A percentile compares a stretch with the other conserved stretches of the same genome.
Evolutionary conservation across 2,113 vertebrate genomes (phyloP).

Genomic region (Ictidomys tridecemlineatus): DNA sequence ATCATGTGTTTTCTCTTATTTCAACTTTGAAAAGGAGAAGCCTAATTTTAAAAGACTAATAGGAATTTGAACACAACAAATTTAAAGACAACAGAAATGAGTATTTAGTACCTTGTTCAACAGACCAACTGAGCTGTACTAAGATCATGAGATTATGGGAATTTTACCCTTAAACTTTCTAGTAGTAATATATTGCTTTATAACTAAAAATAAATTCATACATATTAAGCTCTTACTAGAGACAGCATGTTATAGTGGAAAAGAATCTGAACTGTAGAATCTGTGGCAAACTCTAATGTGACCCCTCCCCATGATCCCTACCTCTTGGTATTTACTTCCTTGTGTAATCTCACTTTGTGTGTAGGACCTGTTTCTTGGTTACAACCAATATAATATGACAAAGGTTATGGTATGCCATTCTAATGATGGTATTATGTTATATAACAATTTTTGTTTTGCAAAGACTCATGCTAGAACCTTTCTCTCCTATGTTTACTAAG

Average conservation of each 20-base stretch:
- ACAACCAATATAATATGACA: neutral
- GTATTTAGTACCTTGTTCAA: neutral
- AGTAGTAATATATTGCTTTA: neutral
- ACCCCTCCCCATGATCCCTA: neutral
- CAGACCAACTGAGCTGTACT: neutral
- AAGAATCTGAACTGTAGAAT: neutral
- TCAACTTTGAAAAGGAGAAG: constrained; percentile 35
- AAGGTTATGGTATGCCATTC: neutral
- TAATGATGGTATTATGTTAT: neutral
- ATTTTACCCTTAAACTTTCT: neutral
- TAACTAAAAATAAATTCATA: neutral
- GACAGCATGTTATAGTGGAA: neutral
- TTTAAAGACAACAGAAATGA: neutral
- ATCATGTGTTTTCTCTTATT: neutral
- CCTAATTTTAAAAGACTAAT: neutral
- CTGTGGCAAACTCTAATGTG: neutral
- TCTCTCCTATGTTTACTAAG: neutral
- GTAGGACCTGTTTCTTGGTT: neutral
- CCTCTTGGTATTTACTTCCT: neutral
- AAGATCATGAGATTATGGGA: neutral
- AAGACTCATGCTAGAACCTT: neutral
- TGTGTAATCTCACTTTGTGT: neutral
- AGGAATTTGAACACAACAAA: neutral
- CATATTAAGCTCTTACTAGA: constrained; percentile 8
- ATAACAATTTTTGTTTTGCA: neutral